Evolutionary conservation across 30 jellyfish, hydroid and myxozoan genomes (phyloP), one percentile per base, ranked within the genome.

Genomic region (Aurelia sp.): DNA sequence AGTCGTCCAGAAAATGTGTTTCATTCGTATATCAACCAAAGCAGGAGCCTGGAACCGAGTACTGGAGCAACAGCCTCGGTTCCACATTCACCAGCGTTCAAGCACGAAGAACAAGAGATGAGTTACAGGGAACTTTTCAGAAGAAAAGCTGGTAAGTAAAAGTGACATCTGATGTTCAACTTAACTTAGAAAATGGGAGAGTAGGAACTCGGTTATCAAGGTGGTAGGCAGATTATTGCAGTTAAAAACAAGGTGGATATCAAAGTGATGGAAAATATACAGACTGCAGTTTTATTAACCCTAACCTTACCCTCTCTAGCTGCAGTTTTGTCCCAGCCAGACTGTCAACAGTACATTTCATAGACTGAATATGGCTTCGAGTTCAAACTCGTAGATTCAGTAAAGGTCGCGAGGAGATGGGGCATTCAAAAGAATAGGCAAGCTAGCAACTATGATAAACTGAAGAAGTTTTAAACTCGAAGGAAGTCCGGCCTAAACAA

Each of bases 381-480:
- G 64, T 94, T 94, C 95, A 94, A 94, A 59, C 81, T 94, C 13
- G 74, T 88, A 63, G 99, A 94, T 83, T 97, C 99, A 27, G 99
- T 89, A 88, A 97, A 94, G 73, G 97, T 94, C n/a, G 97, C 99
- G 31, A 85, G 99, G 57, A 85, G 97, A 60, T 94, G 99, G 99
- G 99, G 99, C 50, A 94, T 94, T 67, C 99, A 94, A 72, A 94
- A 94, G 66, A 94, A 94, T 75, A 79, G 99, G 27, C 99, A 97
- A 4, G 99, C 99, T 20, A 94, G 84, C 97, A 94, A 94, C 84
- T 94, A 94, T 69, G 99, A 94, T 70, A 94, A 94, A 77, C 78
- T 94, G 44, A 95, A 9, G 3, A 5, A 44, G 55, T 16, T 44
- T 44, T 41, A n/a, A n/a, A 5, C 55, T 44, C 55, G 55, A 9